Conservation (phyloP, 1,140 invertebrate genomes). For the Oreohelix idahoensis region DNA sequence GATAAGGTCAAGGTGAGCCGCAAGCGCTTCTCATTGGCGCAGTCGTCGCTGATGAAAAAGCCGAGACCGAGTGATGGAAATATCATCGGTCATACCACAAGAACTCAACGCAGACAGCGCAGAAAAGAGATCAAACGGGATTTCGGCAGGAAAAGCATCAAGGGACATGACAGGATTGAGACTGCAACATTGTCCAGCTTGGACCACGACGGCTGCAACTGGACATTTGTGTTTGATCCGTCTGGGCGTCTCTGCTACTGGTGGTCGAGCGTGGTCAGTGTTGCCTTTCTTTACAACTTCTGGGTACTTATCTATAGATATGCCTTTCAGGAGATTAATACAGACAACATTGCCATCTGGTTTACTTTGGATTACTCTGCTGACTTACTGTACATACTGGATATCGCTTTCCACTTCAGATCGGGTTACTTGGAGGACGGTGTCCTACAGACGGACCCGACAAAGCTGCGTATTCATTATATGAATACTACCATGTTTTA, state of each 20-base stretch:
- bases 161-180: conserved; percentile 60
- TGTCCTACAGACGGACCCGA: conserved; percentile 94
- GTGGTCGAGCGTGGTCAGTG: conserved; percentile 85
- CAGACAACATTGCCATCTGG: conserved; percentile 90
- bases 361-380: conserved; percentile 97
- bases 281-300: conserved; percentile 98
- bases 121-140: conserved; percentile 69
- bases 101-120: conserved; percentile 65
- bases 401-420: conserved; percentile 97
- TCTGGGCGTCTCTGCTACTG: conserved; percentile 73
- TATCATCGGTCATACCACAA: conserved; percentile 56
- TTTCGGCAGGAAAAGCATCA: conserved; percentile 69
- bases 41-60: conserved; percentile 70
- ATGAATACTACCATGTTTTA: conserved; percentile 99
- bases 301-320: conserved; percentile 97
- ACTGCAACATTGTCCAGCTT: conserved; percentile 52
- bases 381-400: conserved; percentile 95
- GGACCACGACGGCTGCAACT: conserved; percentile 79
- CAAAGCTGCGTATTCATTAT: conserved; percentile 94
- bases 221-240: conserved; percentile 77
- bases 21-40: conserved; percentile 58
- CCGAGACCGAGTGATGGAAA: conserved; percentile 62
- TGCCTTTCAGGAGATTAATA: conserved; percentile 88
- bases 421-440: conserved; percentile 85
- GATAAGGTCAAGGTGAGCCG: conserved; percentile 72